A percentile compares a stretch with the other conserved stretches of the same genome.
phyloP scores from a whole-genome alignment of 2,888 invertebrate species.

The Lithophane leautieri region DNA sequence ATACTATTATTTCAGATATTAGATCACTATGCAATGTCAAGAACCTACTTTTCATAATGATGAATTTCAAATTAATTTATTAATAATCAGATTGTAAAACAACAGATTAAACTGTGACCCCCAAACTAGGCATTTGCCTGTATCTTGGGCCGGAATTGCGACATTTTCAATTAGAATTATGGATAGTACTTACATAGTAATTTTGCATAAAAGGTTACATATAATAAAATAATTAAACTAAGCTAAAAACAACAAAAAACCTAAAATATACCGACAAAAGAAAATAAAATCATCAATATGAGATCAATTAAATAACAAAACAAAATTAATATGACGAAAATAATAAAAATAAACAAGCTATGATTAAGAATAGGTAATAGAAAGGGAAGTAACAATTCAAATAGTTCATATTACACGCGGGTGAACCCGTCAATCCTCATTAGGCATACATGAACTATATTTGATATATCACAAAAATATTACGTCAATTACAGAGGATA shows the following conservation, averaged over 20 bases:
- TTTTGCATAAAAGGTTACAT: not conserved
- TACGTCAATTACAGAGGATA: conserved; percentile 16
- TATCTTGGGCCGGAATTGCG: too few relatives aligned
- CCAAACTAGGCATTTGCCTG: too few relatives aligned
- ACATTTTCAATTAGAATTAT: too few relatives aligned
- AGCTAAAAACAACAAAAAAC: not conserved
- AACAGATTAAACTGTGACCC: too few relatives aligned
- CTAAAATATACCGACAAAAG: too few relatives aligned
- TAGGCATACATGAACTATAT: not conserved
- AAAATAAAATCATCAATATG: not conserved
- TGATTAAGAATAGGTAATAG: conserved; percentile 9
- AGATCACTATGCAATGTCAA: too few relatives aligned
- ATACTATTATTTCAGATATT: too few relatives aligned
- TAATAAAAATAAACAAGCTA: not conserved
- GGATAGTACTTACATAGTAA: too few relatives aligned
- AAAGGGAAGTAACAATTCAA: not conserved
- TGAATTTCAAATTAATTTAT: too few relatives aligned
- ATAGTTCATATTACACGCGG: not conserved
- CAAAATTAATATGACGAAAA: not conserved
- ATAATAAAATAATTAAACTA: not conserved
- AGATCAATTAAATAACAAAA: not conserved
- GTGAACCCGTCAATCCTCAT: not conserved
- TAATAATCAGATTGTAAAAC: too few relatives aligned
- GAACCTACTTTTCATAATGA: too few relatives aligned
- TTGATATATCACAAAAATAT: not conserved